These are phyloP conservation scores for Ruditapes philippinarum DNA, from an alignment of 1,140 invertebrate genomes.

Conservation along the genomic window DNA sequence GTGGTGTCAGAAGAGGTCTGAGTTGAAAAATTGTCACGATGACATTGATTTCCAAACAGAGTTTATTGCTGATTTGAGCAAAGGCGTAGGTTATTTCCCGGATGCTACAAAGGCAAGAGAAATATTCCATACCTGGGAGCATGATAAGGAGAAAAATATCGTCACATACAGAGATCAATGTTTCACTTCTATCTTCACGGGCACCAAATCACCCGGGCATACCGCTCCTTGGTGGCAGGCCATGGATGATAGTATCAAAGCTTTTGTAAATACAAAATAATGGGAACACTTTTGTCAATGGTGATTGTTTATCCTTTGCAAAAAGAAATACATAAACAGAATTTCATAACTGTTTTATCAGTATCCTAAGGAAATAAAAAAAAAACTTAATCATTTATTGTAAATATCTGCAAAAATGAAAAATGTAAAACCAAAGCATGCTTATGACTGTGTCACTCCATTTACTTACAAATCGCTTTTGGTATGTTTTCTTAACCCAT, in stretches of 20 bases:
- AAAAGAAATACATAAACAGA: no score
- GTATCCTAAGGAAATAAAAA: no score
- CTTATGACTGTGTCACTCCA: no score
- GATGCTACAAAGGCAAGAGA: neutral
- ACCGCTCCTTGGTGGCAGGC: neutral
- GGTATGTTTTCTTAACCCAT: no score
- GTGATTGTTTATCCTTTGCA: no score
- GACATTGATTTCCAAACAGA: neutral
- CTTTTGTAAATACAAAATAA: conserved; percentile 52
- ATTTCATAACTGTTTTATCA: no score
- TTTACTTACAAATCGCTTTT: no score
- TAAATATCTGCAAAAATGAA: no score
- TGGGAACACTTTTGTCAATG: no score
- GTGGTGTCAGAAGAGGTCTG: neutral
- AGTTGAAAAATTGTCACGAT: neutral
- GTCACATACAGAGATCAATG: conserved; percentile 24
- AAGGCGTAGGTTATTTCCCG: neutral
- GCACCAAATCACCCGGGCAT: neutral
- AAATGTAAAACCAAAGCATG: no score
- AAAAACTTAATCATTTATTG: no score
- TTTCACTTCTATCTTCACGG: conserved; percentile 33
- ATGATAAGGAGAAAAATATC: neutral
- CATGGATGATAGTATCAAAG: conserved; percentile 21
- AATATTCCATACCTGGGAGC: conserved; percentile 4
- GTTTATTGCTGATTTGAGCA: neutral